phyloP scores from a whole-genome alignment of 2,797 vertebrate species.

The Psittacula echo region DNA sequence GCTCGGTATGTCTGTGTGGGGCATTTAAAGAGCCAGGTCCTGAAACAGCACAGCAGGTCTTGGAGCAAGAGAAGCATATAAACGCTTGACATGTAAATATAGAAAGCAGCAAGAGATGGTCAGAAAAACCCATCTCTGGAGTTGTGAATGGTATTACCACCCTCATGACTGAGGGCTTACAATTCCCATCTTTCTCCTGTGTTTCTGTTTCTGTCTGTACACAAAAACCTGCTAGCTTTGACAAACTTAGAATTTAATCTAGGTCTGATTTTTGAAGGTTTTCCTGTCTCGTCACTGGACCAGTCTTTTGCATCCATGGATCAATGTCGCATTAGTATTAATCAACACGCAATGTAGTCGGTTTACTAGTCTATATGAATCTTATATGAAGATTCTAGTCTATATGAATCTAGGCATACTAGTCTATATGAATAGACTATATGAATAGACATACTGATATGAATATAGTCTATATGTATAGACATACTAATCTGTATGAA shows the following conservation, averaged over 20 bases:
- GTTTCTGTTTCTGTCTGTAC: not conserved
- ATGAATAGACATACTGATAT: not conserved
- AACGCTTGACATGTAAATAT: fast-evolving
- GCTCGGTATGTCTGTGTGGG: not conserved
- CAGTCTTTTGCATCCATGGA: not conserved
- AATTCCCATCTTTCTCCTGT: not conserved
- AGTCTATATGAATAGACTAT: not conserved
- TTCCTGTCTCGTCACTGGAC: not conserved
- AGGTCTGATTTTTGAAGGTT: not conserved
- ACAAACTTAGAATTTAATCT: not conserved
- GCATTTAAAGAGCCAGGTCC: not conserved
- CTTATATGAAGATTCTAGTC: not conserved
- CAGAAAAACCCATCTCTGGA: not conserved
- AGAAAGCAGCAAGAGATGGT: not conserved
- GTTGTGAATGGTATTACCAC: not conserved
- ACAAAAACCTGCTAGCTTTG: fast-evolving
- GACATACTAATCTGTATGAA: not conserved
- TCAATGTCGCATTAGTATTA: not conserved
- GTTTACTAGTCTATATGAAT: not conserved
- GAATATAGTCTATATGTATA: not conserved
- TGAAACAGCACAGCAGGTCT: not conserved
- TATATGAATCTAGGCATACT: not conserved
- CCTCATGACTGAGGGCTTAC: not conserved
- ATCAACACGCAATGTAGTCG: fast-evolving
- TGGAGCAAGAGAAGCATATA: not conserved